phyloP scores from a whole-genome alignment of 2,797 vertebrate genomes.

The Lagocephalus sceleratus region DNA sequence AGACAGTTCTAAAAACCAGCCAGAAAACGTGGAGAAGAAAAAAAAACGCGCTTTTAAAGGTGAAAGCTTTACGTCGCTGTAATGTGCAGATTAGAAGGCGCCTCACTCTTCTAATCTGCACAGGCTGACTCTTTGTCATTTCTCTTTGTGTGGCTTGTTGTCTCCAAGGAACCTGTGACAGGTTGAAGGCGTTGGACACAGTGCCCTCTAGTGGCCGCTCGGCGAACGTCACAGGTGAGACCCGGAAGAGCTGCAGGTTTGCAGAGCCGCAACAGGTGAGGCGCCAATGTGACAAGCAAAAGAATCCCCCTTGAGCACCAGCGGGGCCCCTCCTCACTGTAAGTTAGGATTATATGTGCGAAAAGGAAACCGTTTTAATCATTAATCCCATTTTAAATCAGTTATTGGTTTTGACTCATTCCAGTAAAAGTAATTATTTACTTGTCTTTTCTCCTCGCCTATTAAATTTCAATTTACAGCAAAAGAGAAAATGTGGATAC shows the following conservation, averaged over 20 bases:
- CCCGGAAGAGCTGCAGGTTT: neutral
- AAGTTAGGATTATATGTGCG: neutral
- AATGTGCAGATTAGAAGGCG: slow-evolving; percentile 38
- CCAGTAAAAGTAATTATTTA: slow-evolving; percentile 3
- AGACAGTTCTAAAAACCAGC: slow-evolving; percentile 16
- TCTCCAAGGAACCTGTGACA: slow-evolving; percentile 58
- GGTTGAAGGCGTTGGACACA: slow-evolving; percentile 71
- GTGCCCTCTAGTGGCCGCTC: slow-evolving; percentile 73
- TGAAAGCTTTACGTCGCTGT: slow-evolving; percentile 14
- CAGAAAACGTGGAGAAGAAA: neutral
- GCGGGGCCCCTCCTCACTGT: slow-evolving; percentile 5
- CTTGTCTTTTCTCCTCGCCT: neutral
- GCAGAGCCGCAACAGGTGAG: slow-evolving; percentile 4
- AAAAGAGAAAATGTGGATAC: slow-evolving; percentile 10
- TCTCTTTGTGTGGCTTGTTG: slow-evolving; percentile 68
- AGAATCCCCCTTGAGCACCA: slow-evolving; percentile 3
- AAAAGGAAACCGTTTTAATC: neutral
- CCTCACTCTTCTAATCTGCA: slow-evolving; percentile 42
- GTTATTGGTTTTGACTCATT: neutral
- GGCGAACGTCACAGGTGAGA: slow-evolving; percentile 16
- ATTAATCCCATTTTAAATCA: neutral
- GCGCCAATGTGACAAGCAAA: slow-evolving; percentile 3
- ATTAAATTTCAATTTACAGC: slow-evolving; percentile 14
- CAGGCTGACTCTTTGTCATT: slow-evolving; percentile 55
- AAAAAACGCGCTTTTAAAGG: neutral